Evolutionary conservation across 1,140 invertebrate genomes (phyloP), one percentile per base, ranked within the genome.

Genomic region (Drosophila melanica): DNA sequence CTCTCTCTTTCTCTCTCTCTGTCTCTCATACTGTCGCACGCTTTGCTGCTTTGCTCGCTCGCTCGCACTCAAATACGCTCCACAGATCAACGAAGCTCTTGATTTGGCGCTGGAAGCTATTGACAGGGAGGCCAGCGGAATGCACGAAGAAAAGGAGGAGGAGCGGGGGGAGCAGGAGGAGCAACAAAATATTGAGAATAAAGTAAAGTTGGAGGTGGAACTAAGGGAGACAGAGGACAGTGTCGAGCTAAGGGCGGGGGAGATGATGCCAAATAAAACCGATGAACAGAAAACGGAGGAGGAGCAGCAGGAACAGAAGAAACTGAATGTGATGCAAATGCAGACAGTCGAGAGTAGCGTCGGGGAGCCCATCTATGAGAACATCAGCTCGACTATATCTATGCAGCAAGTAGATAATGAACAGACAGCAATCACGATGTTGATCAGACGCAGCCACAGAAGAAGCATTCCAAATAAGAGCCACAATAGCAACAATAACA

Each of bases 51-150:
- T 66, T 67, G 77, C 81, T 74, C 50, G 55, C 55, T 75, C 64
- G 60, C 55, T 76, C 77, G 64, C 79, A 55, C 69, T 72, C 70
- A 59, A 37, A 62, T 37, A 53, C 69, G 68, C 48, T 71, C 67
- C 54, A 79, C 82, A 94, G 94, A 93, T 94, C 42, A 92, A 93
- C 90, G 94, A 94, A 91, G 94, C 93, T 81, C 90, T 94, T 84
- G 94, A 94, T 80, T 82, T 94, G 81, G 94, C 94, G 75, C 94
- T 94, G 79, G 92, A 94, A 91, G 93, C 93, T 73, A 92, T 94
- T 67, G 94, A 94, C 90, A 93, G 92, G 35, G 93, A 94, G 84
- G 65, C 65, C 55, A 77, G 48, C 44, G 44, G 63, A 50, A 63
- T 63, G 54, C 50, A 73, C 39, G 18, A 62, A 35, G 55, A 44